phyloP scores from a whole-genome alignment of 2,888 invertebrate species.

The Imbricaverruca yamaguchii region DNA sequence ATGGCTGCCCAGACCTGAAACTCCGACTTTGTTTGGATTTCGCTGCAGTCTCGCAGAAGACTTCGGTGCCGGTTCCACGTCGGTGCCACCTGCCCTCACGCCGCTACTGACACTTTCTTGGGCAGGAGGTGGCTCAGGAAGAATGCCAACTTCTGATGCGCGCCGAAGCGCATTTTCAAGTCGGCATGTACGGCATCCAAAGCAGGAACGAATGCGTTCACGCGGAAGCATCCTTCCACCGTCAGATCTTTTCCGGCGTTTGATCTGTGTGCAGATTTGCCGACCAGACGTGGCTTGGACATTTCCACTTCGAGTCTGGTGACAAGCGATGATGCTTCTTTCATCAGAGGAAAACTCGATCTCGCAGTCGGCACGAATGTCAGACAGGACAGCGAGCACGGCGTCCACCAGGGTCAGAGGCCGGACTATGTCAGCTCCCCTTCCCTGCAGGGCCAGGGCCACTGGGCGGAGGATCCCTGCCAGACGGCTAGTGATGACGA shows the following conservation, averaged over 20 bases:
- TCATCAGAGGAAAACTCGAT: not conserved
- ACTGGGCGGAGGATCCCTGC: no score
- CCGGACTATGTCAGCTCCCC: not conserved
- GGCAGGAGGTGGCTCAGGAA: not conserved
- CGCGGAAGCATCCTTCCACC: not conserved
- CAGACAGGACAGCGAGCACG: no score
- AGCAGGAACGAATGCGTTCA: not conserved
- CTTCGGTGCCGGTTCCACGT: not conserved
- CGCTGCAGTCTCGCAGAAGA: not conserved
- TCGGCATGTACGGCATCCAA: not conserved
- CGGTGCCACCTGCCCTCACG: not conserved
- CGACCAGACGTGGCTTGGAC: not conserved
- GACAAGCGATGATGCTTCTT: not conserved
- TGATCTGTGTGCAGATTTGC: not conserved
- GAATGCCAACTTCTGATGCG: no score
- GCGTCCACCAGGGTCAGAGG: not conserved
- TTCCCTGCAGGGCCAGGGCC: not conserved
- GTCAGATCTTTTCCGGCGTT: not conserved
- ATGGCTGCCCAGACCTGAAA: not conserved
- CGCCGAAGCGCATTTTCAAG: no score
- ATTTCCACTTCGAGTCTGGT: not conserved
- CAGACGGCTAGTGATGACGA: no score
- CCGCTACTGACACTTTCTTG: not conserved
- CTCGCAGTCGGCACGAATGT: not conserved
- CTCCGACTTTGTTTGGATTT: not conserved